phyloP scores from a whole-genome alignment of 2,888 invertebrate genomes.

The Linyphia triangularis region DNA sequence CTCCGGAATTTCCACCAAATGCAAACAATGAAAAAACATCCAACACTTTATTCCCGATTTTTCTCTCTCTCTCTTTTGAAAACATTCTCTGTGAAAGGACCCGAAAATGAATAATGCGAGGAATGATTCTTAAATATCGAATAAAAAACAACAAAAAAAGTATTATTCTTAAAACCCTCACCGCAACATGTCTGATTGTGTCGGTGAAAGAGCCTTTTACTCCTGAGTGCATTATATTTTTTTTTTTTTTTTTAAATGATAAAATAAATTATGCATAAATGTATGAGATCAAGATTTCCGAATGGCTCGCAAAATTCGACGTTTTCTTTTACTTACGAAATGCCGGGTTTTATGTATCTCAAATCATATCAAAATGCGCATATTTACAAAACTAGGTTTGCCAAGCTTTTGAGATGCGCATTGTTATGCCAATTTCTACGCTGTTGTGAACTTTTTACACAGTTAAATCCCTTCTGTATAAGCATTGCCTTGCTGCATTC shows the following conservation, averaged over 20 bases:
- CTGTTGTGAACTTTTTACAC: neutral
- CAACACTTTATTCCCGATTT: constrained; percentile 12
- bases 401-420: neutral
- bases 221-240: neutral
- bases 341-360: constrained; percentile 5
- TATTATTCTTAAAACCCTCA: neutral
- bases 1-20: neutral
- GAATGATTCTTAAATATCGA: constrained; percentile 17
- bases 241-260: neutral
- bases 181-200: neutral
- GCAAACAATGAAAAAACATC: neutral
- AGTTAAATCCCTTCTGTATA: neutral
- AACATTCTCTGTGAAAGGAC: neutral
- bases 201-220: neutral
- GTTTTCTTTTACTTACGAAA: constrained; percentile 33
- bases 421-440: constrained; percentile 1
- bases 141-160: neutral
- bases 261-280: constrained; percentile 33
- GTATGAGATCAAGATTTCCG: constrained; percentile 32
- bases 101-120: constrained; percentile 30
- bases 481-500: neutral
- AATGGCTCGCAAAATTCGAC: neutral
- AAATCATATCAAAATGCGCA: constrained; percentile 40
- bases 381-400: constrained; percentile 13
- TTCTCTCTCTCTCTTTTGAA: neutral